Conservation (phyloP, 2,797 vertebrate species). For the Chromobotia macracanthus region DNA sequence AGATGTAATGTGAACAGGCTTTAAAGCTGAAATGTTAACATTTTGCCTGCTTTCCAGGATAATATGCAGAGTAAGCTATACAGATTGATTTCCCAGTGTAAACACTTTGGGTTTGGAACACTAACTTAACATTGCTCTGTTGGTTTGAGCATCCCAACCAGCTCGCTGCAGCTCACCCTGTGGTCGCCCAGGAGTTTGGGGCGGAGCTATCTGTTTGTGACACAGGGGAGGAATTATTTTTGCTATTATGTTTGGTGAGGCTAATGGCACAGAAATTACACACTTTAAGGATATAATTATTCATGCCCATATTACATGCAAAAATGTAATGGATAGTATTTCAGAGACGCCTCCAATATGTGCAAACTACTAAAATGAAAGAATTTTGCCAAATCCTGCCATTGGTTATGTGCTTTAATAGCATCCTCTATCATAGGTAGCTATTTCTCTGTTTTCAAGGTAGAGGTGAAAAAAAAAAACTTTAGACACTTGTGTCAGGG, state of each 20-base stretch:
- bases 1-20: too few species aligned
- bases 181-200: neutral
- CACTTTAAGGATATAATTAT: neutral
- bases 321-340: neutral
- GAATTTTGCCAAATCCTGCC: neutral
- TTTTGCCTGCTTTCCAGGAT: too few species aligned
- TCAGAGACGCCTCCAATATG: neutral
- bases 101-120: too few species aligned
- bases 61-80: too few species aligned
- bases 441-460: constrained; percentile 42
- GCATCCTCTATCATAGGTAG: constrained; percentile 13
- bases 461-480: constrained; percentile 42
- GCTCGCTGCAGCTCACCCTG: too few species aligned
- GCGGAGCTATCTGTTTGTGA: too few species aligned
- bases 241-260: neutral
- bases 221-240: neutral
- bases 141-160: too few species aligned
- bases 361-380: constrained; percentile 29
- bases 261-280: neutral
- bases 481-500: constrained; percentile 49
- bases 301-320: neutral
- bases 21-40: too few species aligned
- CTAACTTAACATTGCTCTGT: too few species aligned
- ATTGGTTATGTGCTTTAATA: constrained; percentile 23
- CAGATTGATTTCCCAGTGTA: too few species aligned